Evolutionary conservation across 2,888 invertebrate genomes (phyloP).

Genomic region (Drosophila yooni): DNA sequence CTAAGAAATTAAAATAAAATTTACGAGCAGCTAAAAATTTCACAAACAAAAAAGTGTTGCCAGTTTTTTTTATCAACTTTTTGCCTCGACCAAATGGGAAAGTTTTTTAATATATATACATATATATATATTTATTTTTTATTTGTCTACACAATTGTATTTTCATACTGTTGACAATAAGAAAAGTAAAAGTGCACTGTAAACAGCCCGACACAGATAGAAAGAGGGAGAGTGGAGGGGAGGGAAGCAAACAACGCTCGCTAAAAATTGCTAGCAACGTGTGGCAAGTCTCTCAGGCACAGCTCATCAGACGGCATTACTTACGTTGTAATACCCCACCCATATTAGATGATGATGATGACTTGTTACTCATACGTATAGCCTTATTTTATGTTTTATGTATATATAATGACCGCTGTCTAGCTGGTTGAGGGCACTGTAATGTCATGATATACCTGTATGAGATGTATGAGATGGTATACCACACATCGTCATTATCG

Average conservation of each 20-base stretch:
- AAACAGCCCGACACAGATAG: constrained; percentile 21
- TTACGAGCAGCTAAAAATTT: constrained; percentile 58
- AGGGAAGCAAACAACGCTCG: constrained; percentile 21
- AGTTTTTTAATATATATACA: constrained; percentile 33
- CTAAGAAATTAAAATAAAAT: constrained; percentile 69
- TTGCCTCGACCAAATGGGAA: constrained; percentile 55
- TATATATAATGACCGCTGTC: constrained; percentile 28
- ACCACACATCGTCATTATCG: constrained; percentile 20
- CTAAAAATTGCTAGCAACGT: constrained; percentile 13
- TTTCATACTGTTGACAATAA: constrained; percentile 61
- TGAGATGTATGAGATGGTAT: not conserved
- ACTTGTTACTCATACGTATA: constrained; percentile 9
- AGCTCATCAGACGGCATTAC: constrained; percentile 20
- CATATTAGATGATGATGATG: constrained; percentile 25
- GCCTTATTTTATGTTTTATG: constrained; percentile 4
- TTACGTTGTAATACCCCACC: constrained; percentile 8
- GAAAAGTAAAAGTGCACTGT: constrained; percentile 61
- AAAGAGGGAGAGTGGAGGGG: constrained; percentile 6
- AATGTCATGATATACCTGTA: constrained; percentile 18
- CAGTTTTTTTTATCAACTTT: constrained; percentile 4
- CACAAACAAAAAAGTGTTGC: constrained; percentile 37
- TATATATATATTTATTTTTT: not conserved
- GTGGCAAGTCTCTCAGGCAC: constrained; percentile 7
- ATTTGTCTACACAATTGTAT: constrained; percentile 47
- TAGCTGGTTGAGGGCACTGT: constrained; percentile 22